Evolutionary conservation across 1,140 invertebrate genomes (phyloP), one percentile per base, ranked within the genome.

Genomic region (Himalopsyche phryganea): DNA sequence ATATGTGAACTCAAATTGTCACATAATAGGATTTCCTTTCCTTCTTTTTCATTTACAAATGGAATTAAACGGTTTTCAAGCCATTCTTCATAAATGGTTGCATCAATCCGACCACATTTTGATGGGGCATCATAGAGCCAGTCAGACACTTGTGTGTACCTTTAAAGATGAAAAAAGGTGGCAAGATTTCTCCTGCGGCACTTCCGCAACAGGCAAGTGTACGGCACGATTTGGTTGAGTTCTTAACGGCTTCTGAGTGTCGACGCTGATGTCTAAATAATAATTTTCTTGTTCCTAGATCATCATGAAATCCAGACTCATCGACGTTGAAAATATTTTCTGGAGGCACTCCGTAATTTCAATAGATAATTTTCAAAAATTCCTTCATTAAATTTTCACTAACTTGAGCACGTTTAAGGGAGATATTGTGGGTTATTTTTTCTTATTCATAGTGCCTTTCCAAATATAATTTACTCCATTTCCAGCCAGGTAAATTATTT

Each of bases 191-290:
- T 2, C 58, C 58, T 20, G 17, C 50, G 32, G 50, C 58, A 48
- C 49, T 60, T 15, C 7, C 58, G 40, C 50, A 53, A 54, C 52
- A 60, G 10, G 52, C 58, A 1, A 54, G 50, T 23, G 58, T 60
- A 20, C 38, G 52, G 11, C 50, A 47, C 1, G 50, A 60, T 44
- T 58, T 58, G 6, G 35, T 58, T 3, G 55, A n/a, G 32, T 58
- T 56, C 9, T 28, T 28, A 5, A 28, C 9, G 3, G 23, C 23
- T 28, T 28, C 23, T 9, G 23, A 5, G 9, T 56, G 47, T 1
- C 55, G 6, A 49, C 36, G n/a, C 33, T 13, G 40, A 5, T 17
- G 20, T 35, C 9, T 11, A 19, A 50, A 50, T 17, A 57, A 13
- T 23, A 50, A 19, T 42, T 58, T 58, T 17, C 20, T 41, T 28